Base-by-base conservation (phyloP, 2,888 invertebrate genomes). In the Scrobipalpa atriplicella region DNA sequence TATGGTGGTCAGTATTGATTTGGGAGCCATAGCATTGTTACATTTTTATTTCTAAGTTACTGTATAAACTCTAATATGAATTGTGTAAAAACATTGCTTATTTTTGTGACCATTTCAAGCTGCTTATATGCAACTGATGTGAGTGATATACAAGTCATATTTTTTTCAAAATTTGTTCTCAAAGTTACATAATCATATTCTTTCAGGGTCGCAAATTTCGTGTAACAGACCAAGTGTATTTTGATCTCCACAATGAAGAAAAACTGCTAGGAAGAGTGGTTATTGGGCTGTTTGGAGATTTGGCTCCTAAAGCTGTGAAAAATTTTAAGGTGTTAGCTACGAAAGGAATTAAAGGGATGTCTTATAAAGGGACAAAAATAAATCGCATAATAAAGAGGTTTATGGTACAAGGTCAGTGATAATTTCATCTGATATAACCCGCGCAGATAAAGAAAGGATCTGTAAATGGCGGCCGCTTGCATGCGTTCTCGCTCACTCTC, bases 361-460 rank as follows among this genome's bases (percentile, higher is more conserved):
- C 95, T 1, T 99, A 98, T 82, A 94, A 95, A 72, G 97, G 96
- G 13, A 94, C 96, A 3, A 94, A 90, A 72, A 97, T 99, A 85
- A 97, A 97, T 87, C 94, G 98, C 16, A 95, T 98, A 67, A 96
- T 99, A 73, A 95, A 96, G 83, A 95, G 97, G 73, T 98, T 98
- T 84, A 97, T 98, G 95, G 95, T 99, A 76, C 98, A 98, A 94
- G 98, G 97, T 97, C 78, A 76, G 76, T 66, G n/a, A 10, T 19
- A 19, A 8, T 9, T 9, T 19, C 10, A 52, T 19, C 2, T 8
- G 16, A 18, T 51, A 18, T n/a, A n/a, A n/a, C n/a, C n/a, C n/a
- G n/a, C n/a, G n/a, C n/a, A n/a, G n/a, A n/a, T n/a, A n/a, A n/a
- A n/a, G n/a, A n/a, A n/a, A n/a, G n/a, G n/a, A n/a, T n/a, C n/a